Base-by-base conservation (phyloP, 2,888 invertebrate genomes). In the Nectonema munidae region DNA sequence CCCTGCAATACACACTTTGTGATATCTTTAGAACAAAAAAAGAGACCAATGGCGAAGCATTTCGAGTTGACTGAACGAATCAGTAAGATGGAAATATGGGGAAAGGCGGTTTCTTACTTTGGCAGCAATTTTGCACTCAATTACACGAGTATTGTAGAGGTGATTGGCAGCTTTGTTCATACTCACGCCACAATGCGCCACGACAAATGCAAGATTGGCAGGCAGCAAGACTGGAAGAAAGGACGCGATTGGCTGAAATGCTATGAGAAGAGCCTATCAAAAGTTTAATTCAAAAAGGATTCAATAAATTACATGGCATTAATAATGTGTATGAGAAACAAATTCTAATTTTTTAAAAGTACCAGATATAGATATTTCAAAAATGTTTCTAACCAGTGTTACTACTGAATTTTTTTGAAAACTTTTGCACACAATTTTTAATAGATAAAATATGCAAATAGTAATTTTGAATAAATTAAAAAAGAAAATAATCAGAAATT, bases 221-320 rank as follows among this genome's bases (percentile, higher is more conserved):
- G 95, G 89, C 39, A 99, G 56, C 3, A 57, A 58, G n/a, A 89
- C 67, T 42, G 72, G 67, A n/a, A n/a, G n/a, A n/a, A n/a, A n/a
- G n/a, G n/a, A n/a, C n/a, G n/a, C n/a, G n/a, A n/a, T n/a, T n/a
- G 95, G 95, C 49, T 74, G 66, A 60, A 86, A 95, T 48, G 79
- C 72, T 46, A 95, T 89, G 48, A 72, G 65, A 53, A 79, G 79
- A 1, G 86, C 56, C 56, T 56, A 28, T n/a, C n/a, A 2, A 43
- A 29, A 34, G 11, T n/a, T 25, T 25, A 14, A 11, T 11, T 25
- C 25, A 11, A n/a, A 11, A 11, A 25, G 25, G n/a, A 25, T n/a
- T 11, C 11, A 25, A 25, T n/a, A 25, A 11, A 25, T 25, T 25
- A n/a, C 25, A n/a, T 25, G 25, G n/a, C 11, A n/a, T 11, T n/a